Conservation (phyloP, 1,140 invertebrate genomes). For the Zophobas morio region DNA sequence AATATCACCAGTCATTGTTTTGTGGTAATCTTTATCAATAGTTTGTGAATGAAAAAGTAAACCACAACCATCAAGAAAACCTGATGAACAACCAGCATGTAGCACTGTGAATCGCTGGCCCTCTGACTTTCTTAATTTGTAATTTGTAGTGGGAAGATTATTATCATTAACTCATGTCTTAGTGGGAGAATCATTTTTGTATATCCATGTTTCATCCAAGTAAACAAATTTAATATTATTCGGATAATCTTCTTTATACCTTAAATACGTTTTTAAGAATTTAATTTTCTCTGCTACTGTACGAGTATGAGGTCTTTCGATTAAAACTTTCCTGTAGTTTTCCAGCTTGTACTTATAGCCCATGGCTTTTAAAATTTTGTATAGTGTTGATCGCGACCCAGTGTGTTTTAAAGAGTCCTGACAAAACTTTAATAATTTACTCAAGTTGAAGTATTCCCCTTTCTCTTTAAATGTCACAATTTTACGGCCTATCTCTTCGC, state of each 20-base stretch:
- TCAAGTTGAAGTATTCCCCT: too few species aligned
- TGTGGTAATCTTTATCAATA: neutral
- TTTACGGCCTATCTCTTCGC: too few species aligned
- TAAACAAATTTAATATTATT: neutral
- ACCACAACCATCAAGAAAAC: too few species aligned
- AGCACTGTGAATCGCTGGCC: too few species aligned
- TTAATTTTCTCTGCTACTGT: neutral
- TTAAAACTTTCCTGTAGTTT: neutral
- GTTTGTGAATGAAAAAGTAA: neutral
- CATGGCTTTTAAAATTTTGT: neutral
- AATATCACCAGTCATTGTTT: neutral
- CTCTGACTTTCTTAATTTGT: too few species aligned
- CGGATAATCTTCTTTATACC: neutral
- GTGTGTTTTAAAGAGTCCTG: too few species aligned
- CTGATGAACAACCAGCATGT: neutral
- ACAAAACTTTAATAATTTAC: too few species aligned
- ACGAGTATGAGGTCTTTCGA: neutral
- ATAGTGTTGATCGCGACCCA: neutral
- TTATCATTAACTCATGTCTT: neutral
- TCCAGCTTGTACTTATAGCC: neutral
- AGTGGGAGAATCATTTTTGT: too few species aligned
- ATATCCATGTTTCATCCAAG: neutral
- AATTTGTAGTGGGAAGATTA: too few species aligned
- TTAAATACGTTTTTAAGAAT: neutral
- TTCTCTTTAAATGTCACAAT: too few species aligned